phyloP scores from a whole-genome alignment of 2,113 vertebrate species.

The Glaucidium brasilianum region DNA sequence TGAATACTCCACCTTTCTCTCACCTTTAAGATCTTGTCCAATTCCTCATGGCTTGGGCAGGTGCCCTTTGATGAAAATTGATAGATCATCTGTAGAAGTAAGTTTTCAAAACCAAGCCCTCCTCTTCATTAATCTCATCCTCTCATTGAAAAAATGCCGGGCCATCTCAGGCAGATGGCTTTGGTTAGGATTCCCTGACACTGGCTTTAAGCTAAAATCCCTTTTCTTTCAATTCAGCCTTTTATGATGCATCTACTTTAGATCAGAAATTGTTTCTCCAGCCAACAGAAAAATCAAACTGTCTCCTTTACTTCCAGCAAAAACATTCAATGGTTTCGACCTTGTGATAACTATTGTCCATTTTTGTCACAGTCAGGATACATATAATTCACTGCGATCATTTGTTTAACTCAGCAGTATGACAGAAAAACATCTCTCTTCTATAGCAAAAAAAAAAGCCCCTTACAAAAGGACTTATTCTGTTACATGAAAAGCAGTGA shows the following conservation, averaged over 20 bases:
- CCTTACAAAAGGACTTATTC: not conserved
- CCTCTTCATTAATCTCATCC: not conserved
- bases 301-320: not conserved
- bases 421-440: not conserved
- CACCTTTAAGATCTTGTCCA: not conserved
- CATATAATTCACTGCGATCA: not conserved
- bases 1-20: not conserved
- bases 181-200: not conserved
- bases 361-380: not conserved
- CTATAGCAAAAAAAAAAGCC: not conserved
- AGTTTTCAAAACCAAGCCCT: not conserved
- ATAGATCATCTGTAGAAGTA: not conserved
- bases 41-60: not conserved
- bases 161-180: not conserved
- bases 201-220: not conserved
- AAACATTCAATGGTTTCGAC: not conserved
- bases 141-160: not conserved
- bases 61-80: not conserved
- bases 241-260: not conserved
- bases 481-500: not conserved
- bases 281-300: not conserved
- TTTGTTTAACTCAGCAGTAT: not conserved
- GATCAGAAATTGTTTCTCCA: conserved; percentile 10
- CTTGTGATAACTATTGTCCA: not conserved
- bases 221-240: not conserved